Evolutionary conservation across 2,797 vertebrate species (phyloP), one percentile per base, ranked within the genome.

Genomic region (Sphenopsis melanotis): DNA sequence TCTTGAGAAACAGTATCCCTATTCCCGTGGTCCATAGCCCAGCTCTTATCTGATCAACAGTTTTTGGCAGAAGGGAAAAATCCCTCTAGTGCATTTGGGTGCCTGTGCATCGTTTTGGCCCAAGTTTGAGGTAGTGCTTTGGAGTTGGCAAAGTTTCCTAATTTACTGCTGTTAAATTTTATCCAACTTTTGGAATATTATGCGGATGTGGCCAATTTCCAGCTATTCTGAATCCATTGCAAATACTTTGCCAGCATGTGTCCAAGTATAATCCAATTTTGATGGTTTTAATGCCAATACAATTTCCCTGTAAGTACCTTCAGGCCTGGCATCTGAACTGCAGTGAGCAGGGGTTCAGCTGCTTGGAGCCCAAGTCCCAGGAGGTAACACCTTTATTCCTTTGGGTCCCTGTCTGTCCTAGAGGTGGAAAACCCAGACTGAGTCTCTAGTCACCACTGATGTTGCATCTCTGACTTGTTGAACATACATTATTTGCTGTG

Each of bases 211-310:
- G 89, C 84, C 34, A 64, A 29, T 79, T 36, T 70, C 83, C 91
- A 95, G 56, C 91, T 88, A 72, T 90, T 96, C 66, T 77, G 70
- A 88, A 91, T 70, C 82, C 87, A 47, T 42, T 76, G 77, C 85
- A 94, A 94, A 94, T 95, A 70, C 66, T 94, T 89, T 87, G 77
- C 77, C 93, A 95, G 80, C 93, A 52, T 79, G 88, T 76, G 74
- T 96, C 92, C 80, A 82, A 89, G 39, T 63, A 53, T 91, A 91
- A 93, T 90, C 87, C 66, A 83, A 12, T 86, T 88, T 77, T 76
- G 66, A 88, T 89, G 74, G 24, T 87, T 91, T 84, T 76, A 84
- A 86, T 82, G 89, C 59, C 66, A 59, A 63, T 90, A 79, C 34
- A 49, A 53, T 94, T 94, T 79, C 80, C 15, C 61, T 79, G 1